Evolutionary conservation across 2,888 invertebrate species (phyloP).

Genomic region (Tillus elongatus): DNA sequence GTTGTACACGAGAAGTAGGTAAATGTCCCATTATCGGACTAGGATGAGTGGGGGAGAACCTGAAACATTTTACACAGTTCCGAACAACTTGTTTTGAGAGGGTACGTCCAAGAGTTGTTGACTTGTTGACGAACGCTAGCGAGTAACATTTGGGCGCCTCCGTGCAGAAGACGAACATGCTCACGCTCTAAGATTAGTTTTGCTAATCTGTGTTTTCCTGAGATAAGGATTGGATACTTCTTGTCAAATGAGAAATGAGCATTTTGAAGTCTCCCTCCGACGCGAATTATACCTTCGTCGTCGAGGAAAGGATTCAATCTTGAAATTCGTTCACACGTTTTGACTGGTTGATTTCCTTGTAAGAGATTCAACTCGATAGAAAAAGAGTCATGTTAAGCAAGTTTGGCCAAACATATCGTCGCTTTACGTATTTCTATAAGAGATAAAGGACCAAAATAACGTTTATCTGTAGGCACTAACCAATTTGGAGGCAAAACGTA

Average conservation of each 20-base stretch:
- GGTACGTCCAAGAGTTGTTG: neutral
- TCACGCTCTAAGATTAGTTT: neutral
- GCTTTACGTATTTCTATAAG: neutral
- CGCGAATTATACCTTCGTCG: neutral
- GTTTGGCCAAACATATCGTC: neutral
- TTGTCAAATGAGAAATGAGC: neutral
- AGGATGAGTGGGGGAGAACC: neutral
- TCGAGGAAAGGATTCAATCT: neutral
- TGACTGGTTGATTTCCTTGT: neutral
- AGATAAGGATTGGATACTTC: neutral
- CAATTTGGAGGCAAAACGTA: neutral
- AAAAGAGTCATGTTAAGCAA: neutral
- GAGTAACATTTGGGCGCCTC: neutral
- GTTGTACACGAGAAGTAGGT: constrained; percentile 5
- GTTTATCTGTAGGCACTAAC: neutral
- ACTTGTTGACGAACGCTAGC: neutral
- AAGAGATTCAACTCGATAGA: neutral
- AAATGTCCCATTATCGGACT: constrained; percentile 10
- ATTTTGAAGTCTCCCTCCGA: neutral
- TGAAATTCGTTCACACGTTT: neutral
- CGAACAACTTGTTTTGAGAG: neutral
- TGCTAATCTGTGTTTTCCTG: neutral
- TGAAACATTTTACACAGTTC: constrained; percentile 7
- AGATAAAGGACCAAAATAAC: neutral
- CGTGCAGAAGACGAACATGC: neutral